phyloP scores from a whole-genome alignment of 2,797 vertebrate genomes.

The Babyrousa celebensis region DNA sequence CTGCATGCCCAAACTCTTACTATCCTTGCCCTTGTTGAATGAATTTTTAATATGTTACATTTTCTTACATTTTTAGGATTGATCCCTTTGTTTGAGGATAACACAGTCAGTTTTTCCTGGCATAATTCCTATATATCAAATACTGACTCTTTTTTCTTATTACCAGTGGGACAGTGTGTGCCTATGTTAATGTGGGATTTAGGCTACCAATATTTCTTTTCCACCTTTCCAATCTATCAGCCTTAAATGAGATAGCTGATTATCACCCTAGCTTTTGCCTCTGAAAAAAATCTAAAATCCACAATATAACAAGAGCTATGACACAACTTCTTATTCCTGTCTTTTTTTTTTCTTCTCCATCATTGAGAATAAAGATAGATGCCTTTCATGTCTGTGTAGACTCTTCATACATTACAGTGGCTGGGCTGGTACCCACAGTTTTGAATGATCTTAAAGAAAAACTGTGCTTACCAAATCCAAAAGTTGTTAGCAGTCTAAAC shows the following conservation, averaged over 20 bases:
- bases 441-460: conserved; percentile 7
- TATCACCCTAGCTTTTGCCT: not conserved
- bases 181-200: not conserved
- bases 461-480: not conserved
- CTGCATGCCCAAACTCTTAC: not conserved
- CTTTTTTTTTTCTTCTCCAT: not conserved
- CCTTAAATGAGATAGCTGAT: not conserved
- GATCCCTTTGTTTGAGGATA: not conserved
- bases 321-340: not conserved
- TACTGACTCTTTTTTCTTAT: not conserved
- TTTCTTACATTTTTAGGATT: not conserved
- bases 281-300: not conserved
- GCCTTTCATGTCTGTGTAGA: not conserved
- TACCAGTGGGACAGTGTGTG: not conserved
- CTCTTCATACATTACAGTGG: not conserved
- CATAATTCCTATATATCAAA: conserved; percentile 45
- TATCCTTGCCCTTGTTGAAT: not conserved
- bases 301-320: not conserved
- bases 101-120: not conserved
- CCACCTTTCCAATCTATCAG: not conserved
- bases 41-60: not conserved
- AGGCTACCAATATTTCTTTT: not conserved
- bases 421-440: not conserved
- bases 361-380: not conserved
- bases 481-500: conserved; percentile 38